Percentiles rank a stretch among this genome's conserved stretches.
phyloP scores from a whole-genome alignment of 2,888 invertebrate genomes.

The Cybosia mesomella region DNA sequence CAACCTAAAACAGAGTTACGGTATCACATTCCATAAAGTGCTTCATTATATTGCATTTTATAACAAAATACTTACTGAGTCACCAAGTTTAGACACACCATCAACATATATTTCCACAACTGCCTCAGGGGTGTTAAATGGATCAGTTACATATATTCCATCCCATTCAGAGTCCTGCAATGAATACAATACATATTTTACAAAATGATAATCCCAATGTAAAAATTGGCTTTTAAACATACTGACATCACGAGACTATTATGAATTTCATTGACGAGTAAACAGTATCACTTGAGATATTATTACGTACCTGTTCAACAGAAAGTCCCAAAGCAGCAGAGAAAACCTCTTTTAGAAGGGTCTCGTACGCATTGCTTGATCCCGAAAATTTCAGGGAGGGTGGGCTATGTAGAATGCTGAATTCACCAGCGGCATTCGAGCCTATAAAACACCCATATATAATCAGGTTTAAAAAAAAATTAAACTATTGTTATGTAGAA shows the following conservation, averaged over 20 bases:
- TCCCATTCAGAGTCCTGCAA: constrained; percentile 89
- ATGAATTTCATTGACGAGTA: neutral
- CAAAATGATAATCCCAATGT: neutral
- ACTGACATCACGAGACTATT: neutral
- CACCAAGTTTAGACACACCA: constrained; percentile 87
- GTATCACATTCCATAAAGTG: neutral
- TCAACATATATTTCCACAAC: constrained; percentile 90
- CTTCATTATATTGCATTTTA: neutral
- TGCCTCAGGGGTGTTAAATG: constrained; percentile 91
- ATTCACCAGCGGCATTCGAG: constrained; percentile 88
- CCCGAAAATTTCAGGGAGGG: constrained; percentile 90
- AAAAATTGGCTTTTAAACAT: too few relatives aligned
- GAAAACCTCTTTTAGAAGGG: constrained; percentile 90
- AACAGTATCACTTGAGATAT: neutral
- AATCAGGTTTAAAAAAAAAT: neutral
- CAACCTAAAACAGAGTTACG: constrained; percentile 59
- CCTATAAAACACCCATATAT: constrained; percentile 63
- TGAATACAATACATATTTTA: constrained; percentile 10
- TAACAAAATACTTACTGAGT: constrained; percentile 65
- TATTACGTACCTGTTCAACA: constrained; percentile 87
- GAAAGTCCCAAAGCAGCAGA: constrained; percentile 91
- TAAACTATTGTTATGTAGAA: neutral
- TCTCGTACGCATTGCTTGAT: constrained; percentile 88
- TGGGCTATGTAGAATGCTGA: constrained; percentile 90
- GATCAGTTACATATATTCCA: constrained; percentile 89